phyloP scores from a whole-genome alignment of 2,888 invertebrate species.

The Ecliptopera silaceata region DNA sequence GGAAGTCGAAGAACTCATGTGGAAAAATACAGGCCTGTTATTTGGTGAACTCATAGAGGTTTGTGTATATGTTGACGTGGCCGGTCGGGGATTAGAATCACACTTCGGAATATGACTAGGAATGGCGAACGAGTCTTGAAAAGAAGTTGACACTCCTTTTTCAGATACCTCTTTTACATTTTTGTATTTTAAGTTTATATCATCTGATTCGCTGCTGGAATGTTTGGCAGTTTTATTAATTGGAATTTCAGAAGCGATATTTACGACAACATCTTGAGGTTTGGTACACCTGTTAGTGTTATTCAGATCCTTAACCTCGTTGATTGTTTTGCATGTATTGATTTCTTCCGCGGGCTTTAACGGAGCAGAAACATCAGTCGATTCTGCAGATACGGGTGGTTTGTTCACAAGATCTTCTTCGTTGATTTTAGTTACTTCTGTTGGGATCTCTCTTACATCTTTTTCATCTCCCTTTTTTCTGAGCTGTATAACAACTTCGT shows the following conservation, averaged over 20 bases:
- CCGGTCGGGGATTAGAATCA: slow-evolving; percentile 46
- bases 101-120: slow-evolving; percentile 40
- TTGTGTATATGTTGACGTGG: slow-evolving; percentile 69
- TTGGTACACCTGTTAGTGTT: background rate
- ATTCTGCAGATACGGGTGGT: slow-evolving; percentile 11
- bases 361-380: background rate
- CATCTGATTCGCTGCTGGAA: slow-evolving; percentile 3
- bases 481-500: slow-evolving; percentile 74
- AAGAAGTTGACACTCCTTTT: slow-evolving; percentile 49
- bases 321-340: background rate
- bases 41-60: slow-evolving; percentile 61
- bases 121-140: slow-evolving; percentile 43
- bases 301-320: slow-evolving; percentile 5
- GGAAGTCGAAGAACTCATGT: slow-evolving; percentile 78
- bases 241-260: slow-evolving; percentile 3
- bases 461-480: slow-evolving; percentile 60
- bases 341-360: slow-evolving; percentile 8
- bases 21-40: slow-evolving; percentile 60
- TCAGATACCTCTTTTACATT: slow-evolving; percentile 41
- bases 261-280: slow-evolving; percentile 7
- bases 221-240: background rate
- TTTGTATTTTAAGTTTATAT: slow-evolving; percentile 2
- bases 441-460: slow-evolving; percentile 27
- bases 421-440: slow-evolving; percentile 21
- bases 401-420: slow-evolving; percentile 16